A percentile compares a stretch with the other conserved stretches of the same genome.
These are phyloP conservation scores for Phycodurus eques DNA, from an alignment of 2,113 vertebrate genomes.

Conservation along the genomic window DNA sequence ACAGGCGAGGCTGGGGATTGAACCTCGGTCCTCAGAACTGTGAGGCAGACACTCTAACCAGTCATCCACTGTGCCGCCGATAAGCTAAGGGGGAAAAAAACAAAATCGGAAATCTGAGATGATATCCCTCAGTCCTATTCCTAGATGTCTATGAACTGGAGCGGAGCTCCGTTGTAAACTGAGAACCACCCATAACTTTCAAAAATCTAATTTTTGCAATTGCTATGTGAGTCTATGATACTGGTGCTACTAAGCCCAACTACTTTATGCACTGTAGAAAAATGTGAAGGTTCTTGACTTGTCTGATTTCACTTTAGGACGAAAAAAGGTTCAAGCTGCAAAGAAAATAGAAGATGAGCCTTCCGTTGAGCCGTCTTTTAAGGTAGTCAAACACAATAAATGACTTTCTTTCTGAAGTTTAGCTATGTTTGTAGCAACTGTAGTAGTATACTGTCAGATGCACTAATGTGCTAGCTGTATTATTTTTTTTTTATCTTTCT, in stretches of 20 bases:
- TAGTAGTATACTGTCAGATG: not conserved
- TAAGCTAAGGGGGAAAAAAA: too few species aligned
- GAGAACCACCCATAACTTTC: too few species aligned
- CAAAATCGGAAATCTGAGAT: too few species aligned
- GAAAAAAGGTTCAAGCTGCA: constrained; percentile 79
- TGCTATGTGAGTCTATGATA: not conserved
- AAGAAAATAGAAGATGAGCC: constrained; percentile 80
- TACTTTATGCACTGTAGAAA: not conserved
- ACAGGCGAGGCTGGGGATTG: too few species aligned
- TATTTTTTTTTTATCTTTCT: not conserved
- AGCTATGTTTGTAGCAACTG: not conserved
- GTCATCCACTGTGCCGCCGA: too few species aligned
- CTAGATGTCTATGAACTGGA: too few species aligned
- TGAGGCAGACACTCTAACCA: too few species aligned
- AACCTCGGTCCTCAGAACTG: too few species aligned
- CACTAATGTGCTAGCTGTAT: not conserved
- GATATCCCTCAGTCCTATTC: too few species aligned
- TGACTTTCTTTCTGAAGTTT: not conserved
- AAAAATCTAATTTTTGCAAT: not conserved
- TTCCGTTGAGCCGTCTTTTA: constrained; percentile 81
- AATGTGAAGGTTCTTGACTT: not conserved
- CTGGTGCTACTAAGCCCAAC: not conserved
- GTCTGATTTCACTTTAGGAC: constrained; percentile 62
- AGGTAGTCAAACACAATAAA: constrained; percentile 70
- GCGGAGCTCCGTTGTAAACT: too few species aligned